Evolutionary conservation across 2,113 vertebrate species (phyloP), one percentile per base, ranked within the genome.

Genomic region (Brachyhypopomus gauderio): DNA sequence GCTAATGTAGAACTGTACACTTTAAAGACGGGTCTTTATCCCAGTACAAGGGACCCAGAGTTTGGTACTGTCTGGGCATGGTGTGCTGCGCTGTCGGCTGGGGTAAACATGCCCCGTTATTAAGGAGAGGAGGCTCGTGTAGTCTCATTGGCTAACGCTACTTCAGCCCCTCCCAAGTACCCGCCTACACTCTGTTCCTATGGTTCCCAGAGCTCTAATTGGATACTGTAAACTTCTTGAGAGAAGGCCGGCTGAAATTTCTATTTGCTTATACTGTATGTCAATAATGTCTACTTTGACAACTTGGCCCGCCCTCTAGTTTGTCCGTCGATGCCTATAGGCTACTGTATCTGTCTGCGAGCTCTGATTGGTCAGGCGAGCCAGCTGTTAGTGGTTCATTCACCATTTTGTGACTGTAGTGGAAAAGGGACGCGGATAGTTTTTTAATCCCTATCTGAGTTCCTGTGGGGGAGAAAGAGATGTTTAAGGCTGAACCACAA

Each of bases 341-440:
- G 96, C 38, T 84, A 91, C 88, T 91, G 86, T 91, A 88, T 85
- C 92, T 91, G 92, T 95, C 93, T 93, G 81, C 88, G 86, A 89
- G 30, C 86, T 87, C 81, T 89, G 90, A 96, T 97, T 96, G 96
- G 96, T 84, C 91, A 16, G 60, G 58, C 89, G 25, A 74, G 91
- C 94, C 95, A 96, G 95, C 95, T 96, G 96, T 96, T 96, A 94
- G 93, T 94, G 94, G 94, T 97, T 96, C 96, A 97, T 97, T 97
- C 96, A 97, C 96, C 96, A 97, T 97, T 97, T 97, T 97, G 95
- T 95, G 95, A 94, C 94, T 95, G 90, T 97, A 96, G 95, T 96
- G 95, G 93, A 96, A 95, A 95, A 95, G 92, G 89, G 91, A 92
- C 79, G 89, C 83, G 60, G 90, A 93, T 93, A 93, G 91, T 94